Evolutionary conservation across 2,888 invertebrate genomes (phyloP).

Genomic region (Amaurobius ferox): DNA sequence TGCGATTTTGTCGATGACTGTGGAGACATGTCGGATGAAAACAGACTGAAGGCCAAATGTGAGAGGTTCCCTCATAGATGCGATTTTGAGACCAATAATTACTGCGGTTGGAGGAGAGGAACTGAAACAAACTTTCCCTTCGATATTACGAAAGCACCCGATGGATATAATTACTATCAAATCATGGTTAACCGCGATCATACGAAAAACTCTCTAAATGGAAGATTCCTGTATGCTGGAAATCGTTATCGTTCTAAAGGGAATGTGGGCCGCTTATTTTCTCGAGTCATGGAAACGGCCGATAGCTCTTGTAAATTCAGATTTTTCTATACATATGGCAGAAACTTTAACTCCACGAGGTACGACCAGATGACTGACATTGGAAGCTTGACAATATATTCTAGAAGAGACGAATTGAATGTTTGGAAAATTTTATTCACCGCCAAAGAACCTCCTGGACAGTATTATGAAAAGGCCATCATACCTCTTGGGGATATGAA

Average conservation of each 20-base stretch:
- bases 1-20: constrained; percentile 72
- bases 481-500: constrained; percentile 40
- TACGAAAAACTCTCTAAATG: constrained; percentile 61
- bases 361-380: constrained; percentile 55
- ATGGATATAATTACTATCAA: not conserved
- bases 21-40: constrained; percentile 71
- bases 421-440: constrained; percentile 42
- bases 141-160: not conserved
- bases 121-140: constrained; percentile 32
- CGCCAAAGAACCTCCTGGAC: constrained; percentile 43
- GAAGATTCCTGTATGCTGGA: constrained; percentile 43
- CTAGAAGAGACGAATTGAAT: constrained; percentile 47
- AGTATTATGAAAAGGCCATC: constrained; percentile 65
- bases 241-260: constrained; percentile 25
- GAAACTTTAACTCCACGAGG: constrained; percentile 34
- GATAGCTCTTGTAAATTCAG: constrained; percentile 55
- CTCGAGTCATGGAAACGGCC: constrained; percentile 49
- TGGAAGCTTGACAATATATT: constrained; percentile 55
- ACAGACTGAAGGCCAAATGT: constrained; percentile 40
- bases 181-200: constrained; percentile 41
- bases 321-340: constrained; percentile 67
- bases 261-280: constrained; percentile 30
- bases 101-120: constrained; percentile 58
- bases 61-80: constrained; percentile 58
- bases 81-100: constrained; percentile 62